A percentile compares a stretch with the other conserved stretches of the same genome.
phyloP scores from a whole-genome alignment of 2,797 vertebrate genomes.

The Mormyrops attenuatus region DNA sequence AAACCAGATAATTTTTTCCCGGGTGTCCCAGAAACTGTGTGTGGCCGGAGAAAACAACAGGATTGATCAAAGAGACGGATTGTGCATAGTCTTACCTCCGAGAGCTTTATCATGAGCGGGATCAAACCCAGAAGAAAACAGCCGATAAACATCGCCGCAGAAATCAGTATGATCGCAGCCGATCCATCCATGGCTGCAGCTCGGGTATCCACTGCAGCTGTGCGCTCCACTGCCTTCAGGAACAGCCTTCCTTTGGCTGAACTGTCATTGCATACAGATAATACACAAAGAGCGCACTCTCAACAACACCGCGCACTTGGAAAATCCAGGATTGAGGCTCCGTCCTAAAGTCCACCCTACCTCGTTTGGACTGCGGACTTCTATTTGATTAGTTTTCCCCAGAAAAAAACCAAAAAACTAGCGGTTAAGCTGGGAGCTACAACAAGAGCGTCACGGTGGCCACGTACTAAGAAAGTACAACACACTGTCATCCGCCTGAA shows the following conservation, averaged over 20 bases:
- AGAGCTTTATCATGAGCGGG: constrained; percentile 62
- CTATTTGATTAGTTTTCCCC: not conserved
- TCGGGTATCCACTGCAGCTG: not conserved
- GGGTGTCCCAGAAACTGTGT: not conserved
- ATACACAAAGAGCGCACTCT: not conserved
- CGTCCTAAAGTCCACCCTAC: constrained; percentile 48
- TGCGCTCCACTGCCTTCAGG: not conserved
- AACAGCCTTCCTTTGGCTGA: not conserved
- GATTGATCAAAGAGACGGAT: not conserved
- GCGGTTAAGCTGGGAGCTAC: not conserved
- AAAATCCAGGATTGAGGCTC: not conserved
- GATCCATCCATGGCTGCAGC: constrained; percentile 62
- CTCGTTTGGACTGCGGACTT: not conserved
- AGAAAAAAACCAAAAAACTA: not conserved
- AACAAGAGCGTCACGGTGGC: not conserved
- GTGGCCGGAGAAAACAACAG: not conserved
- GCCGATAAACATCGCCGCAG: constrained; percentile 68
- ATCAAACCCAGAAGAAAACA: constrained; percentile 66
- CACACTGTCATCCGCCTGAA: not conserved
- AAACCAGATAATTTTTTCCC: not conserved
- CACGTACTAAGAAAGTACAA: not conserved
- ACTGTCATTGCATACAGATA: not conserved
- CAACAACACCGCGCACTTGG: not conserved
- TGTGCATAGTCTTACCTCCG: constrained; percentile 55
- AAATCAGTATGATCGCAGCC: constrained; percentile 57